Percentiles rank a stretch among this genome's conserved stretches.
These are phyloP conservation scores for Balanococcus diminutus DNA, from an alignment of 2,888 invertebrate genomes.

Conservation along the genomic window DNA sequence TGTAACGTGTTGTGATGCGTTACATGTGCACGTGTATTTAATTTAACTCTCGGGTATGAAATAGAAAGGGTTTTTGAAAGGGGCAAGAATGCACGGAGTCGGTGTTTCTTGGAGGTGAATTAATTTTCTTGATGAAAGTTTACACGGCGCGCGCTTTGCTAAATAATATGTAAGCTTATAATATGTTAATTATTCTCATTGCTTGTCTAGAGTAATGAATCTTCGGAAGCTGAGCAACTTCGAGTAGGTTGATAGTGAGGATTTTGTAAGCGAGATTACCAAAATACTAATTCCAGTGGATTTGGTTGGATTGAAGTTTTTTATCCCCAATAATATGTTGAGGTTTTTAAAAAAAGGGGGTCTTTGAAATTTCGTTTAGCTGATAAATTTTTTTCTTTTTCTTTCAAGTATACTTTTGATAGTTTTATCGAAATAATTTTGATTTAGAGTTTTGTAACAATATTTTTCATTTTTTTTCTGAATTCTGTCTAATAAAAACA, in stretches of 20 bases:
- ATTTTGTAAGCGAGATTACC: no score
- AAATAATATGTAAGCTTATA: not conserved
- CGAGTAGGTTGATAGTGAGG: not conserved
- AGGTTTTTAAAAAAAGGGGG: no score
- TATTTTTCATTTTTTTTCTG: no score
- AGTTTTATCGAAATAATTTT: no score
- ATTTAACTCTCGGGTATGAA: not conserved
- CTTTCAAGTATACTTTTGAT: no score
- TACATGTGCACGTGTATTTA: not conserved
- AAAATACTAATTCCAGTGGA: no score
- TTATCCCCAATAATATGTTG: no score
- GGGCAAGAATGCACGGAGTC: not conserved
- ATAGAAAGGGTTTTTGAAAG: not conserved
- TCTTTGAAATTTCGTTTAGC: no score
- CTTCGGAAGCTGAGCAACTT: not conserved
- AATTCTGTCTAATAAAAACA: no score
- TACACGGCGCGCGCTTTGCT: not conserved
- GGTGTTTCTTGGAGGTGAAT: not conserved
- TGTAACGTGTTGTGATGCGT: not conserved
- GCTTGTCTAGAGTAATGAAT: not conserved
- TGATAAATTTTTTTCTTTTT: no score
- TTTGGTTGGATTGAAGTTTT: no score
- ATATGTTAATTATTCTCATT: slow-evolving; percentile 1
- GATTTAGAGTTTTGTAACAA: no score
- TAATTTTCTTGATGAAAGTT: slow-evolving; percentile 10